Conservation (phyloP, 2,888 invertebrate species). For the Helicoverpa assulta region DNA sequence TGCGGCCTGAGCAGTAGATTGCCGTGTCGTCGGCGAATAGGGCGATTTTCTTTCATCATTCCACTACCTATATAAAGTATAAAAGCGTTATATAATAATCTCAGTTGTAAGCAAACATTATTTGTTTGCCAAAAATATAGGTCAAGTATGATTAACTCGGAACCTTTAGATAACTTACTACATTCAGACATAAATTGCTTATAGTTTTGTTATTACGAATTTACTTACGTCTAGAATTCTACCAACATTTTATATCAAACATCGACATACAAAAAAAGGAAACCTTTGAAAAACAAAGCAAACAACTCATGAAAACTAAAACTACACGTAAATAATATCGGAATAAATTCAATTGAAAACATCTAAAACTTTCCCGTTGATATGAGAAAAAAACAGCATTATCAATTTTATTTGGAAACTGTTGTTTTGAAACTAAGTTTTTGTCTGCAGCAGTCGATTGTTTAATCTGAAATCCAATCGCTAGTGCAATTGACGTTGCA, state of each 20-base stretch:
- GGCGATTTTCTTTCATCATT: no score
- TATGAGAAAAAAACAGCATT: constrained; percentile 47
- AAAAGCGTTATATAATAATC: neutral
- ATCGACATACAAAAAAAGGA: neutral
- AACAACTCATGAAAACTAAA: constrained; percentile 1
- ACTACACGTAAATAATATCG: constrained; percentile 22
- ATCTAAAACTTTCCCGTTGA: constrained; percentile 41
- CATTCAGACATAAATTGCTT: neutral
- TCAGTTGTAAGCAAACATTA: constrained; percentile 16
- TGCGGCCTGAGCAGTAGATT: no score
- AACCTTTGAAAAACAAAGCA: neutral
- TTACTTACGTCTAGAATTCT: neutral
- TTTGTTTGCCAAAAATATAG: constrained; percentile 40
- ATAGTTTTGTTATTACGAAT: constrained; percentile 1
- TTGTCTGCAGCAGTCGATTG: constrained; percentile 34
- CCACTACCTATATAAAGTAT: no score
- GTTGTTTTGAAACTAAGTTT: constrained; percentile 60
- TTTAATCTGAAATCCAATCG: constrained; percentile 44
- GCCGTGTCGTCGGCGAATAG: no score
- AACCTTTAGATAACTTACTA: constrained; percentile 39
- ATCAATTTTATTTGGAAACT: constrained; percentile 59
- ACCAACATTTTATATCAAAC: neutral
- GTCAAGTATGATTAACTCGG: constrained; percentile 44
- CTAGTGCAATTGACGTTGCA: constrained; percentile 37
- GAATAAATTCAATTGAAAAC: constrained; percentile 41